A percentile compares a stretch with the other conserved stretches of the same genome.
Evolutionary conservation across 2,888 invertebrate genomes (phyloP).

Genomic region (Heliconius ismenius): DNA sequence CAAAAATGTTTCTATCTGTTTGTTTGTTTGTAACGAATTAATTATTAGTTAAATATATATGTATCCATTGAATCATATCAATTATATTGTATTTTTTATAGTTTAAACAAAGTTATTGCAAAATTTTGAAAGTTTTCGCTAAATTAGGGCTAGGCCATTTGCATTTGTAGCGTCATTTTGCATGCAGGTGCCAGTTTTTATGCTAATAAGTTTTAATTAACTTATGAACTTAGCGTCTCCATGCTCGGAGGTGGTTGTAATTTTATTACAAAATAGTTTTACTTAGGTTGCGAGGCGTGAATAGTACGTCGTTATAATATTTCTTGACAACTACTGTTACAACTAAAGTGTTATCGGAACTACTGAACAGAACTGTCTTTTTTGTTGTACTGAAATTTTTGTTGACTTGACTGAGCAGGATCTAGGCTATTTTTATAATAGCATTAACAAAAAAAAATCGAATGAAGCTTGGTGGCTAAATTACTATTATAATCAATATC

Average conservation of each 20-base stretch:
- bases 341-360: not conserved
- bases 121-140: not conserved
- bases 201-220: conserved; percentile 41
- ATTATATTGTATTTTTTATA: not conserved
- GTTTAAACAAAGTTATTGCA: not conserved
- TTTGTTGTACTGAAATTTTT: too few species aligned
- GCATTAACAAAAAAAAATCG: too few species aligned
- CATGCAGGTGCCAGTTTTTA: conserved; percentile 43
- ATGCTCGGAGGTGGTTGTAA: conserved; percentile 6
- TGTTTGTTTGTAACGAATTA: too few species aligned
- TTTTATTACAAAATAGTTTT: conserved; percentile 17
- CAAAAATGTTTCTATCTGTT: not conserved
- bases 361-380: not conserved
- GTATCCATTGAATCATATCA: too few species aligned
- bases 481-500: too few species aligned
- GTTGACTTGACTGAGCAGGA: too few species aligned
- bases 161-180: not conserved
- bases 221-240: conserved; percentile 26
- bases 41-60: not conserved
- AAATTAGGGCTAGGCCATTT: not conserved
- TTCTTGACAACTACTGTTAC: not conserved
- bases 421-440: too few species aligned
- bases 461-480: too few species aligned
- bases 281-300: not conserved
- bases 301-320: not conserved